Percentiles rank a stretch among this genome's conserved stretches.
These are phyloP conservation scores for Beris morrisii DNA, from an alignment of 2,888 invertebrate genomes.

Conservation along the genomic window DNA sequence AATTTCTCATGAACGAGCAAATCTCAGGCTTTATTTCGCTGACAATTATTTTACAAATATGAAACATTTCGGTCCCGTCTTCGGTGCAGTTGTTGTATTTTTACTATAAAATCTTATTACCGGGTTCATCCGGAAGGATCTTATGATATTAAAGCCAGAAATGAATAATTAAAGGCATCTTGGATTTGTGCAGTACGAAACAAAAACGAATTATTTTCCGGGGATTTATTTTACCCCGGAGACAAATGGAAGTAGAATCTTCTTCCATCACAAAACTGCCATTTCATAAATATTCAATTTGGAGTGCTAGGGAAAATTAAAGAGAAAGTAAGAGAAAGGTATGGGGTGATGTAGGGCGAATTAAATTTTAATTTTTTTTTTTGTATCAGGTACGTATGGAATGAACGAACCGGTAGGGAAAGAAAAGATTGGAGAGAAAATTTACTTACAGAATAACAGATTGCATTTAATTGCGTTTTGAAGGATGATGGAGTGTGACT, in stretches of 20 bases:
- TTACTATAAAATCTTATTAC: conserved; percentile 12
- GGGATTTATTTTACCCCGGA: conserved; percentile 19
- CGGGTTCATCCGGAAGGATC: conserved; percentile 12
- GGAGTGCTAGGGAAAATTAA: conserved; percentile 3
- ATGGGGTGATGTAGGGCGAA: neutral
- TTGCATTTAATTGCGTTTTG: conserved; percentile 22
- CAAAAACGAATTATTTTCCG: conserved; percentile 22
- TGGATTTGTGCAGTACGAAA: conserved; percentile 19
- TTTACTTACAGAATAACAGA: conserved; percentile 5
- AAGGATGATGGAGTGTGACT: neutral
- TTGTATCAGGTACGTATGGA: conserved; percentile 1
- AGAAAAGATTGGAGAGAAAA: conserved; percentile 2
- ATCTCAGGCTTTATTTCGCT: too few relatives aligned
- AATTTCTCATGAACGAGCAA: too few relatives aligned
- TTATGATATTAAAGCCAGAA: conserved; percentile 5
- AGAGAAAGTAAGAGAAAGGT: neutral
- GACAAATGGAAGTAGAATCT: conserved; percentile 3
- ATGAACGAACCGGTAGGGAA: neutral
- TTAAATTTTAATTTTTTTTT: conserved; percentile 2
- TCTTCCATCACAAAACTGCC: conserved; percentile 16
- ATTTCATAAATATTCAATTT: conserved; percentile 25
- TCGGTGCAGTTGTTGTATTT: too few relatives aligned
- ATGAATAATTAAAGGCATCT: conserved; percentile 25
- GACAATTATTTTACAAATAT: too few relatives aligned
- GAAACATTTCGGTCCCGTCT: too few relatives aligned